Base-by-base conservation (phyloP, 2,888 invertebrate species). In the Tachina lurida region DNA sequence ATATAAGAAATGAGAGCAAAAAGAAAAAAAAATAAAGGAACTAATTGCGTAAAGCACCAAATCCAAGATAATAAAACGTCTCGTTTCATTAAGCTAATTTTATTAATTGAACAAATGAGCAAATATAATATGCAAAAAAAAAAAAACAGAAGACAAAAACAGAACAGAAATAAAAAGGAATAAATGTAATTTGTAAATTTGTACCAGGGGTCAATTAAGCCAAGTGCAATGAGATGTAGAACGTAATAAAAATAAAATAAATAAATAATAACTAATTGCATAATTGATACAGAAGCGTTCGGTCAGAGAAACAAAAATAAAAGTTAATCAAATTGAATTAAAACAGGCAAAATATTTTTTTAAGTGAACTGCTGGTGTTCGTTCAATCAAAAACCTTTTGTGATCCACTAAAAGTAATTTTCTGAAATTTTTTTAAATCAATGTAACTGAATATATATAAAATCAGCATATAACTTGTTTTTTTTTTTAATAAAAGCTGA, bases 31-130 rank as follows among this genome's bases (percentile, higher is more conserved):
- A 31, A 19, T 10, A 47, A 31, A 54, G 31, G 31, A 1, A 10
- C 5, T 45, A 71, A 58, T 70, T 67, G 31, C 10, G 67, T 39
- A 41, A 10, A 43, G 31, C 2, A 5, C 15, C 39, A 8, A 47
- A 73, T 47, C 47, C 47, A 60, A n/a, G 31, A 60, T 17, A 73
- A 60, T 60, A 60, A 58, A 73, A 71, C 17, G n/a, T 60, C 52
- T 63, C 52, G 41, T 43, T 43, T 49, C 74, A 74, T 74, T 74
- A 74, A 62, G 62, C 62, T 60, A 74, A 74, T 31, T 74, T 74
- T 74, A 52, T 74, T 74, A 74, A 74, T 74, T 62, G 60, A 74
- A 74, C 49, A 62, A 74, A 49, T 52, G 49, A 52, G 19, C 17
- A 39, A 39, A 49, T 47, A 47, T 45, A 17, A 10, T 39, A 54